Percentiles rank a stretch among this genome's conserved stretches.
These are phyloP conservation scores for Mongoloraphidia duomilia DNA, from an alignment of 2,888 invertebrate genomes.

Conservation along the genomic window DNA sequence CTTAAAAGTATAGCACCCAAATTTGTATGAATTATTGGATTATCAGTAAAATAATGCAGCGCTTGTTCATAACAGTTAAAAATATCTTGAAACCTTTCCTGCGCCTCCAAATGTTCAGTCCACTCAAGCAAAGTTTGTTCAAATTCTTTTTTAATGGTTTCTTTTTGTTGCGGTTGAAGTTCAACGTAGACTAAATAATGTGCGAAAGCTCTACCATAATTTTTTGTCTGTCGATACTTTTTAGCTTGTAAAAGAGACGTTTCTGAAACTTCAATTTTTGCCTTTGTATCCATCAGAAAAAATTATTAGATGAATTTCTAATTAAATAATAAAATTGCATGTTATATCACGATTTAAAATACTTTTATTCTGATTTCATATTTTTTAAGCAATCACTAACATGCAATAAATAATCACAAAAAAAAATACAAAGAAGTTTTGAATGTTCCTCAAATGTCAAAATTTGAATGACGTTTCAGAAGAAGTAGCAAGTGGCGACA, in stretches of 20 bases:
- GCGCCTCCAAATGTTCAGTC: conserved; percentile 21
- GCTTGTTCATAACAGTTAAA: conserved; percentile 29
- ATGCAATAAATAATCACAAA: too few relatives aligned
- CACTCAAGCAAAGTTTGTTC: conserved; percentile 19
- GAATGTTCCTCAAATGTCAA: too few relatives aligned
- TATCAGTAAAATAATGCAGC: conserved; percentile 32
- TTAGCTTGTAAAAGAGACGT: conserved; percentile 20
- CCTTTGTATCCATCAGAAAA: not conserved
- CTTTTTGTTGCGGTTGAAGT: conserved; percentile 16
- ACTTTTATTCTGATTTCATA: too few relatives aligned
- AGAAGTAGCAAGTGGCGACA: too few relatives aligned
- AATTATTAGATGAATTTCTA: too few relatives aligned
- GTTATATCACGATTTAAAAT: too few relatives aligned
- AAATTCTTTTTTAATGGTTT: conserved; percentile 19
- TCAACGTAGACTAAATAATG: conserved; percentile 23
- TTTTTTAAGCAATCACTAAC: too few relatives aligned
- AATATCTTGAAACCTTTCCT: conserved; percentile 24
- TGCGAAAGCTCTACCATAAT: conserved; percentile 23
- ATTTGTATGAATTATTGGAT: conserved; percentile 32
- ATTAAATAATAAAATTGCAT: too few relatives aligned
- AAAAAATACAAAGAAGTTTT: too few relatives aligned
- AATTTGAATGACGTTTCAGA: too few relatives aligned
- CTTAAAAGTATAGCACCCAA: conserved; percentile 36
- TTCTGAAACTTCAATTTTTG: conserved; percentile 11
- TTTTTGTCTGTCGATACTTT: conserved; percentile 15